These are phyloP conservation scores for Hippocampus barbouri DNA, from an alignment of 2,113 vertebrate species.

Conservation along the genomic window DNA sequence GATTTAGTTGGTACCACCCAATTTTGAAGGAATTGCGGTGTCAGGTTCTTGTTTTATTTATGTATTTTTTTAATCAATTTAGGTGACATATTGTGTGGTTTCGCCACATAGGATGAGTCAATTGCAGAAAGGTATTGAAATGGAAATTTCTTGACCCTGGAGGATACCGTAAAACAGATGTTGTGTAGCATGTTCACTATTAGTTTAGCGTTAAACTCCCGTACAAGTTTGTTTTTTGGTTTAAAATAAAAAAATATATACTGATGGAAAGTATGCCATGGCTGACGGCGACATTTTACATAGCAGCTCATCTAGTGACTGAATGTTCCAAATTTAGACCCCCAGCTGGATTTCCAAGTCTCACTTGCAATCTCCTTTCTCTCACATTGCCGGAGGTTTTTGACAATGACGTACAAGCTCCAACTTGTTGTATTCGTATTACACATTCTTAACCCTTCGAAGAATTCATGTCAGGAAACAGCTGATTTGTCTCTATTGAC, in stretches of 20 bases:
- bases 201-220: too few species aligned
- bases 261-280: background rate
- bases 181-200: too few species aligned
- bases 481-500: conserved; percentile 13
- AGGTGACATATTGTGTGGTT: conserved; percentile 38
- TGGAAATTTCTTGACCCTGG: conserved; percentile 5
- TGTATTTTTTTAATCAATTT: conserved; percentile 18
- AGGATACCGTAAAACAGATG: conserved; percentile 6
- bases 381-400: background rate
- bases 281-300: background rate
- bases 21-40: conserved; percentile 5
- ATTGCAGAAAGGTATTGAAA: conserved; percentile 29
- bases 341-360: background rate
- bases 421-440: background rate
- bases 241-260: background rate
- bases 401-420: background rate
- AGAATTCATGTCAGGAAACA: conserved; percentile 22
- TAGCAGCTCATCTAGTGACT: background rate
- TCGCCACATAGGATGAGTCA: conserved; percentile 30
- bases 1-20: conserved; percentile 40
- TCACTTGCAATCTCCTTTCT: background rate
- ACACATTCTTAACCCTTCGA: conserved; percentile 16
- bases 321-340: background rate
- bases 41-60: conserved; percentile 17
- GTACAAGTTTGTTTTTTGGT: background rate